Conservation (phyloP, 2,888 invertebrate genomes). For the Dolichopus griseipennis region DNA sequence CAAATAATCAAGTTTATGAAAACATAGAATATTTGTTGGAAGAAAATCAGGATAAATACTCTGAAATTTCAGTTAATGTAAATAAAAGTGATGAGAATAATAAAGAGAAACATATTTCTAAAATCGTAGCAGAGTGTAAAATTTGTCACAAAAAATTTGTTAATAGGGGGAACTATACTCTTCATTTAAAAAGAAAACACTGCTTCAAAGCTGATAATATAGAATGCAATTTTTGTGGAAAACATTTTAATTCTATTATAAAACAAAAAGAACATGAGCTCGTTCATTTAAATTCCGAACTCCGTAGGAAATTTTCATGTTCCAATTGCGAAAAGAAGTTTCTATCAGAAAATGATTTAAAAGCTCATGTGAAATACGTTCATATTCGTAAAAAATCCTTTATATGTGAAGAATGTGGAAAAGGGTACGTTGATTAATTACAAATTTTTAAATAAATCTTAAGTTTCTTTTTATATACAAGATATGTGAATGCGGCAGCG, state of each 20-base stretch:
- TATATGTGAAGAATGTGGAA: conserved; percentile 38
- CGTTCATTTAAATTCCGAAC: conserved; percentile 28
- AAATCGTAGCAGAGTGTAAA: background rate
- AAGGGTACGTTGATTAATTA: conserved; percentile 17
- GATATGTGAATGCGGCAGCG: conserved; percentile 37
- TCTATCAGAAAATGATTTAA: conserved; percentile 19
- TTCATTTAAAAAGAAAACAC: background rate
- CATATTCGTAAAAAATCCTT: conserved; percentile 30
- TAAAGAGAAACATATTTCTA: no score
- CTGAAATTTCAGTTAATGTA: no score
- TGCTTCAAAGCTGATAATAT: background rate
- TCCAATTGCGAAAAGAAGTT: conserved; percentile 35
- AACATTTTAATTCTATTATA: background rate
- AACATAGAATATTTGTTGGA: no score
- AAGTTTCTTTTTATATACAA: conserved; percentile 12
- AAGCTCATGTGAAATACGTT: conserved; percentile 14
- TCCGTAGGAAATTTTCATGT: conserved; percentile 28
- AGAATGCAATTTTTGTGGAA: conserved; percentile 7
- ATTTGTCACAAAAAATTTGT: background rate
- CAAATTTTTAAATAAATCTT: background rate
- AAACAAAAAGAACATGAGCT: conserved; percentile 25
- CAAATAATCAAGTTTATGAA: no score
- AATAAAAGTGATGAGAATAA: background rate
- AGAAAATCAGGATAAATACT: no score
- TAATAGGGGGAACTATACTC: background rate